A percentile compares a stretch with the other conserved stretches of the same genome.
These are phyloP conservation scores for Neogale vison DNA, from an alignment of 2,113 vertebrate genomes.

Conservation along the genomic window DNA sequence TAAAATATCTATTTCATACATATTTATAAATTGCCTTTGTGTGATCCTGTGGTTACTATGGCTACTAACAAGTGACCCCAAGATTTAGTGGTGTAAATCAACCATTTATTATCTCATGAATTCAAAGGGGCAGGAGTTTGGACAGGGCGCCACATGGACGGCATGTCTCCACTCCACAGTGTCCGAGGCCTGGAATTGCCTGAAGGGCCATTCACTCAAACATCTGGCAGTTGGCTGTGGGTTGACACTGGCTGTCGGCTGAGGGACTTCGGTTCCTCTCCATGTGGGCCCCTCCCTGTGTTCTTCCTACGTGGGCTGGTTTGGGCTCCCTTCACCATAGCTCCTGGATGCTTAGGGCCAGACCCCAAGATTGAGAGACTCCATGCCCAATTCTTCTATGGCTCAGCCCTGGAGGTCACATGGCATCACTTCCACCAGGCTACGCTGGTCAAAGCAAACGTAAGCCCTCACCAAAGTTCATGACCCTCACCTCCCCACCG, in stretches of 20 bases:
- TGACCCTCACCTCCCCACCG: neutral
- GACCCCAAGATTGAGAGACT: neutral
- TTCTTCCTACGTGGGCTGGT: neutral
- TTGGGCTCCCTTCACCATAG: neutral
- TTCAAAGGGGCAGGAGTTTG: neutral
- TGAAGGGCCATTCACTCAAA: neutral
- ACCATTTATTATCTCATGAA: neutral
- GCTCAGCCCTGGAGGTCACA: neutral
- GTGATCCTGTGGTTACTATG: neutral
- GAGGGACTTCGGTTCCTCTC: neutral
- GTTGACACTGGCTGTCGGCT: too few relatives aligned
- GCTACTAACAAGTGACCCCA: neutral
- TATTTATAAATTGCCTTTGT: neutral
- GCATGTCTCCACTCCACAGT: neutral
- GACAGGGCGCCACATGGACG: neutral
- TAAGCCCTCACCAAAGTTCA: neutral
- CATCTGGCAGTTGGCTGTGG: neutral
- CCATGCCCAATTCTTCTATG: neutral
- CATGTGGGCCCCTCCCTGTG: neutral
- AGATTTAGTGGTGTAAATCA: neutral
- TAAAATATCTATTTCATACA: constrained; percentile 24
- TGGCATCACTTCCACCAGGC: neutral
- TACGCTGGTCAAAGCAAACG: neutral
- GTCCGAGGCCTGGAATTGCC: neutral
- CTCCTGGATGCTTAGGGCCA: neutral